A percentile compares a stretch with the other conserved stretches of the same genome.
Conservation (phyloP, 2,888 invertebrate genomes). For the Podabrus alpinus region DNA sequence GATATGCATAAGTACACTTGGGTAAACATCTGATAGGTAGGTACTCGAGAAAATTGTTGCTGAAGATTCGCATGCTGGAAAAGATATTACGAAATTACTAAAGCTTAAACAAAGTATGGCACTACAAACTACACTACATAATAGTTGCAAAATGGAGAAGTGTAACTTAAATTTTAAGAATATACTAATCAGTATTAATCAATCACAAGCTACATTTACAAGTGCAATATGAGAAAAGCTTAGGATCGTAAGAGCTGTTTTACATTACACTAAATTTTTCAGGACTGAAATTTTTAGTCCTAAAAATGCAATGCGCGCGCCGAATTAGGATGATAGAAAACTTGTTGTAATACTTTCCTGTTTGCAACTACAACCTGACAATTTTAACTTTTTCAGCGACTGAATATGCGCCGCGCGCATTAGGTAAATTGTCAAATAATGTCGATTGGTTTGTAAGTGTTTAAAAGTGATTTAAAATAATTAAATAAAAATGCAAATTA, state of each 20-base stretch:
- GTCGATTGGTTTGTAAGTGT: too few relatives aligned
- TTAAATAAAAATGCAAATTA: too few relatives aligned
- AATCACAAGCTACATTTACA: conserved; percentile 16
- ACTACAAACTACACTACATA: conserved; percentile 20
- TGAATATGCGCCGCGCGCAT: too few relatives aligned
- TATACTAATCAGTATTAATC: conserved; percentile 2
- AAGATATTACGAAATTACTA: conserved; percentile 27
- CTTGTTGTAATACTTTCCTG: too few relatives aligned
- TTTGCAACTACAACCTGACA: too few relatives aligned
- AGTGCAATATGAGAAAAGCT: conserved; percentile 17
- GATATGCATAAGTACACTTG: conserved; percentile 14
- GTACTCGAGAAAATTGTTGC: conserved; percentile 15
- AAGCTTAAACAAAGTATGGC: conserved; percentile 11
- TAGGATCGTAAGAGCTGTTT: conserved; percentile 8
- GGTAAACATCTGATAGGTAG: conserved; percentile 20
- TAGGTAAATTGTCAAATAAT: too few relatives aligned
- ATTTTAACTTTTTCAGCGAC: too few relatives aligned
- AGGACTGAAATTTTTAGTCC: too few relatives aligned
- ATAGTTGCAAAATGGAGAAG: conserved; percentile 14
- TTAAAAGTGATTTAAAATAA: too few relatives aligned
- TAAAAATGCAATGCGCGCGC: too few relatives aligned
- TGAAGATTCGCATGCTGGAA: conserved; percentile 28
- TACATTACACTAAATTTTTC: too few relatives aligned
- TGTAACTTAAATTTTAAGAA: conserved; percentile 10
- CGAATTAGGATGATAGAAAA: too few relatives aligned